Evolutionary conservation across 2,888 invertebrate species (phyloP).

Genomic region (Electrophaes corylata): DNA sequence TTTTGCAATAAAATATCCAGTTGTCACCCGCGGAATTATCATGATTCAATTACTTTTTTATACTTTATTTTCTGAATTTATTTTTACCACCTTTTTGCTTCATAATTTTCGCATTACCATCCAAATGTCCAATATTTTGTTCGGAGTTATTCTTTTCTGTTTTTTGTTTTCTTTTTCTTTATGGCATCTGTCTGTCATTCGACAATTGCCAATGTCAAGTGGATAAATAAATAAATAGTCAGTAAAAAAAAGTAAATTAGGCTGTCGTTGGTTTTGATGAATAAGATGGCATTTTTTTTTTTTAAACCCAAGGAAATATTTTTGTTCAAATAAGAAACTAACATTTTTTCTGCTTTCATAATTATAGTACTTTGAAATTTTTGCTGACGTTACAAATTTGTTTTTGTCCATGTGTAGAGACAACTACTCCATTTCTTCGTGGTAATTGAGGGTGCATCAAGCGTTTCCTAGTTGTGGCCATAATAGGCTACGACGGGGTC

Average conservation of each 20-base stretch:
- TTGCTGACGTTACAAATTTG: constrained; percentile 16
- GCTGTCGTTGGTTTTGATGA: too few species aligned
- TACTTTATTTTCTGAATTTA: neutral
- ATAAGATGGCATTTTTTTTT: too few species aligned
- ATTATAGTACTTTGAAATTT: too few species aligned
- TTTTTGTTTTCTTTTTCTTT: too few species aligned
- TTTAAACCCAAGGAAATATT: too few species aligned
- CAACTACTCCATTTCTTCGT: constrained; percentile 67
- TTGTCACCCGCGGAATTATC: neutral
- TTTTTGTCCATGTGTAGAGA: constrained; percentile 17
- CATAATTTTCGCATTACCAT: neutral
- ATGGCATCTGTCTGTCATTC: too few species aligned
- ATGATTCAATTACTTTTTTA: neutral
- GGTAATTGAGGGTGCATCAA: constrained; percentile 66
- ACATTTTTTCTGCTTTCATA: too few species aligned
- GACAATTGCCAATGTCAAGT: too few species aligned
- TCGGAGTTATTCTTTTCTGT: neutral
- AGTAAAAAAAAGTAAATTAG: too few species aligned
- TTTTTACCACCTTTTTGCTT: neutral
- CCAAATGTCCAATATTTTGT: neutral
- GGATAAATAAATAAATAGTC: too few species aligned
- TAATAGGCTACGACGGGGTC: constrained; percentile 53
- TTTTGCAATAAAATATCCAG: constrained; percentile 4
- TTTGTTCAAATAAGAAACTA: too few species aligned
- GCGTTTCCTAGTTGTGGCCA: constrained; percentile 62